Percentiles rank a stretch among this genome's conserved stretches.
These are phyloP conservation scores for Eulithis prunata DNA, from an alignment of 2,888 invertebrate species.

Conservation along the genomic window DNA sequence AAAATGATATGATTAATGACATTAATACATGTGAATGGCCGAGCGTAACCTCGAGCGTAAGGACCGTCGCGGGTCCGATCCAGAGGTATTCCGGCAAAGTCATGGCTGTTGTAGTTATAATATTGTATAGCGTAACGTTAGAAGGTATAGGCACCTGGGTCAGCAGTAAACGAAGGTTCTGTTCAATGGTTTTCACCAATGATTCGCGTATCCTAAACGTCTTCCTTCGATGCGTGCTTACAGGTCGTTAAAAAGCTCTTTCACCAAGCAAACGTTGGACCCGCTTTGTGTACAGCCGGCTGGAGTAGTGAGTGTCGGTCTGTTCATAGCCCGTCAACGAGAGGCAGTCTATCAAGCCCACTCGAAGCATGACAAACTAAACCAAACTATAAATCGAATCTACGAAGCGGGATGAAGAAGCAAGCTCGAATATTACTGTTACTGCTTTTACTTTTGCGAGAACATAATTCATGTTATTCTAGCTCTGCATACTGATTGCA, in stretches of 20 bases:
- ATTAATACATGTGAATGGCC: slow-evolving; percentile 62
- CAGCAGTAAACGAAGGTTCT: slow-evolving; percentile 51
- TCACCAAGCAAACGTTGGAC: slow-evolving; percentile 68
- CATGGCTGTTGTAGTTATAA: slow-evolving; percentile 41
- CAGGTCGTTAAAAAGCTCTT: slow-evolving; percentile 59
- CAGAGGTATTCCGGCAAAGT: slow-evolving; percentile 26
- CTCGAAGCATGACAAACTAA: slow-evolving; percentile 65
- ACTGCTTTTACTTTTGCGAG: slow-evolving; percentile 44
- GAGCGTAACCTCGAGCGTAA: slow-evolving; percentile 46
- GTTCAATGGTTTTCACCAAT: slow-evolving; percentile 35
- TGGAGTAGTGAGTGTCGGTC: slow-evolving; percentile 52
- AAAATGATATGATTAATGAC: slow-evolving; percentile 73
- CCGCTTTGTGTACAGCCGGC: slow-evolving; percentile 57
- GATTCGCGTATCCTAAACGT: slow-evolving; percentile 45
- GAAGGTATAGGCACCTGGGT: slow-evolving; percentile 45
- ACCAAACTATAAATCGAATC: slow-evolving; percentile 58
- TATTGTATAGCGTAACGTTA: slow-evolving; percentile 41
- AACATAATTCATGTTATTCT: slow-evolving; percentile 30
- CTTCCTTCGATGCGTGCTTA: slow-evolving; percentile 58
- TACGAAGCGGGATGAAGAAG: slow-evolving; percentile 73
- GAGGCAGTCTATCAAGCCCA: slow-evolving; percentile 66
- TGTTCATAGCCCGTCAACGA: slow-evolving; percentile 58
- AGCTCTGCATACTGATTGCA: slow-evolving; percentile 27
- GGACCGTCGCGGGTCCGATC: slow-evolving; percentile 37
- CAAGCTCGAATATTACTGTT: slow-evolving; percentile 59